These are phyloP conservation scores for Psittacula derbiana DNA, from an alignment of 2,797 vertebrate species.

Conservation along the genomic window DNA sequence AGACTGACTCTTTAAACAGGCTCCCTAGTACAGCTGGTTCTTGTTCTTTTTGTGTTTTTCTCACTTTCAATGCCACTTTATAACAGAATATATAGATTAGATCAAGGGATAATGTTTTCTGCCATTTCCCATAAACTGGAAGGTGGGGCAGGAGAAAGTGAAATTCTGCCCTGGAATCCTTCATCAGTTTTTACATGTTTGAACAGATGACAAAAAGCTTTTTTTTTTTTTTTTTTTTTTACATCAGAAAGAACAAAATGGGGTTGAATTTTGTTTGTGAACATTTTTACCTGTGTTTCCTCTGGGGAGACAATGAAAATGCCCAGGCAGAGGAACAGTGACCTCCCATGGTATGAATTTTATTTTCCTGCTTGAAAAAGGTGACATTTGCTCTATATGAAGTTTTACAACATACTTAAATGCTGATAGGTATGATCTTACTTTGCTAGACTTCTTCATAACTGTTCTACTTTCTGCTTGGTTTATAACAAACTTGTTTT, in stretches of 20 bases:
- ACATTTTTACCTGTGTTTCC: neutral
- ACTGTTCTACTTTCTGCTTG: neutral
- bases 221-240: neutral
- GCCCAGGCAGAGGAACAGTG: neutral
- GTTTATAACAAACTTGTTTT: neutral
- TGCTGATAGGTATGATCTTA: neutral
- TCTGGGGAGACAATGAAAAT: neutral
- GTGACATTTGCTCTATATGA: neutral
- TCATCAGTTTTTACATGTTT: neutral
- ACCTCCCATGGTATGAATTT: neutral
- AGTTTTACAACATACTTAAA: neutral
- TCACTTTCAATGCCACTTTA: constrained; percentile 41
- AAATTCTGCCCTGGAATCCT: constrained; percentile 14
- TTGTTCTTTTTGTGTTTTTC: constrained; percentile 51
- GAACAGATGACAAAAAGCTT: neutral
- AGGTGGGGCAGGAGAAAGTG: neutral
- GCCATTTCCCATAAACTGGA: constrained; percentile 1
- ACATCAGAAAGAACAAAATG: neutral
- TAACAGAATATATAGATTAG: constrained; percentile 33
- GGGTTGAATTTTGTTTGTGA: neutral
- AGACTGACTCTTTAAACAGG: neutral
- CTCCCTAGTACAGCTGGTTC: constrained; percentile 38
- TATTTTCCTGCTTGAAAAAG: neutral
- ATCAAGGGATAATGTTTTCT: constrained; percentile 52
- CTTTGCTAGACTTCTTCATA: neutral